Base-by-base conservation (phyloP, 2,888 invertebrate genomes). In the Pediacus dermestoides region DNA sequence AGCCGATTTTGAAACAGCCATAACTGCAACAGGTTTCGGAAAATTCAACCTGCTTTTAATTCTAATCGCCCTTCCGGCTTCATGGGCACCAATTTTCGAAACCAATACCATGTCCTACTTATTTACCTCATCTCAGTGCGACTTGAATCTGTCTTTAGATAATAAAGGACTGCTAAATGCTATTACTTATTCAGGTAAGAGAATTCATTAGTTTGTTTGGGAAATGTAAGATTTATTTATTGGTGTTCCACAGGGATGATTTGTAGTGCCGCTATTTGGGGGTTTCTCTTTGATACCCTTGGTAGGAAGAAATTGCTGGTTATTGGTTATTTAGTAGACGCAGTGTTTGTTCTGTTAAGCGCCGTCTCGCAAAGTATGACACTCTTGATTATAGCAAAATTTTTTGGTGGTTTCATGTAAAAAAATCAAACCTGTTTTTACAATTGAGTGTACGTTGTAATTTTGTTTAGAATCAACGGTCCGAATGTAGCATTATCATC, bases 131-230 rank as follows among this genome's bases (percentile, higher is more conserved):
- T 83, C 85, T 0, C 81, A 85, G 60, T 87, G 87, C 55, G 83
- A 85, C 57, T 74, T 88, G 55, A 66, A 78, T 21, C 70, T 88
- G 16, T 75, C 78, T 1, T 66, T 82, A 10, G 59, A 82, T 12
- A 78, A 84, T 32, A 85, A 86, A 72, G 88, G 88, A 2, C 70
- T 80, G 0, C 66, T 88, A 2, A 80, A 81, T 43, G 81, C 81
- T 1, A 75, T 80, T 42, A 81, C 82, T 4, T 88, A 85, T 67
- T 74, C 79, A 60, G 88, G 88, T 81, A 63, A 52, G 48, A 46
- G n/a, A n/a, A n/a, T n/a, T 35, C n/a, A n/a, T n/a, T n/a, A n/a
- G n/a, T n/a, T n/a, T n/a, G n/a, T n/a, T n/a, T n/a, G n/a, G n/a
- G n/a, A n/a, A n/a, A n/a, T n/a, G n/a, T n/a, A n/a, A n/a, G n/a